These are phyloP conservation scores for Mobula birostris DNA, from an alignment of 2,113 vertebrate species.

Conservation along the genomic window DNA sequence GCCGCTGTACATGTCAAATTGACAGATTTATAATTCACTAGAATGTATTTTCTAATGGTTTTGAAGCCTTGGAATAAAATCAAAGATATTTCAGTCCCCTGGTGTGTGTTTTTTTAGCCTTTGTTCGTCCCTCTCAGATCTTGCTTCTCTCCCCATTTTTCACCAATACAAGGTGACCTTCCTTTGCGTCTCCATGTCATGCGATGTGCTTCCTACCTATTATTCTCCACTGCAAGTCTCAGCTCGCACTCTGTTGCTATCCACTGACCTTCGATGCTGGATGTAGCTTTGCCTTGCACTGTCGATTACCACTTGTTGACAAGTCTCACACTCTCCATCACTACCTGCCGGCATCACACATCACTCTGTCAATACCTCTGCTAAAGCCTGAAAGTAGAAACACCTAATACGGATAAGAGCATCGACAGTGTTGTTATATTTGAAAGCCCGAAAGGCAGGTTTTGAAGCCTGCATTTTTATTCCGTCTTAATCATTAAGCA, in stretches of 20 bases:
- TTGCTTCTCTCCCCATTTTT: background rate
- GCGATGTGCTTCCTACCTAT: background rate
- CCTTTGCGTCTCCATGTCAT: background rate
- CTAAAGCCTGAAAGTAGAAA: background rate
- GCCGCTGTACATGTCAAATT: background rate
- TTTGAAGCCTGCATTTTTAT: background rate
- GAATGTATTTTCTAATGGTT: background rate
- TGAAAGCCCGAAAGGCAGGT: background rate
- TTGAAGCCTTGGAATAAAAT: background rate
- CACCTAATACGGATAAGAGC: background rate
- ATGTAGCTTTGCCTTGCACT: background rate
- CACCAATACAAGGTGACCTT: background rate
- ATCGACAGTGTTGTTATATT: background rate
- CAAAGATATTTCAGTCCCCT: background rate
- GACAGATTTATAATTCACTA: constrained; percentile 18
- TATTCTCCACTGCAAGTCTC: background rate
- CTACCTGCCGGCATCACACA: background rate
- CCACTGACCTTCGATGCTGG: background rate
- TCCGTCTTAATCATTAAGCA: background rate
- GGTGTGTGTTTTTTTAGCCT: constrained; percentile 20
- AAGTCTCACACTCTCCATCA: background rate
- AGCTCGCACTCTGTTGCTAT: background rate
- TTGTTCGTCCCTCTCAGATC: background rate
- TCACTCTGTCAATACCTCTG: background rate
- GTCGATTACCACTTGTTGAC: background rate